phyloP scores from a whole-genome alignment of 2,113 vertebrate genomes.

The Heloderma charlesbogerti region DNA sequence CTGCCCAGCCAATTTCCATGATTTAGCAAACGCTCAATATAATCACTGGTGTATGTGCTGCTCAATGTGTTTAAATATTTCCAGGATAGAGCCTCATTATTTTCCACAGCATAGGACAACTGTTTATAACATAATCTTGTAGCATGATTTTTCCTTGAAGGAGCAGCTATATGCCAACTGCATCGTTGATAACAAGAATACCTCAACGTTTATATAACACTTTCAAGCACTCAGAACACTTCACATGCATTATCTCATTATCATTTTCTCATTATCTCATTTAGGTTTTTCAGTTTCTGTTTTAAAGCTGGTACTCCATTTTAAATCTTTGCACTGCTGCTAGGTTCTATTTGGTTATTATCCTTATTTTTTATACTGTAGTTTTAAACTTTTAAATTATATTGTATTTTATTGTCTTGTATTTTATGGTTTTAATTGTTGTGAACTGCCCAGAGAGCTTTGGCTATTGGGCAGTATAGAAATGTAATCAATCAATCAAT shows the following conservation, averaged over 20 bases:
- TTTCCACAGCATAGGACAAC: not conserved
- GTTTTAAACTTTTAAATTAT: no score
- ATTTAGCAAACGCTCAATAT: not conserved
- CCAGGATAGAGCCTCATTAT: not conserved
- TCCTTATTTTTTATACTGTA: no score
- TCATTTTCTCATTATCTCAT: no score
- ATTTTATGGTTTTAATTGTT: no score
- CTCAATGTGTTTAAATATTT: not conserved
- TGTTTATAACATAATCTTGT: not conserved
- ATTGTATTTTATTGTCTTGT: no score
- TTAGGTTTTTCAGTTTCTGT: no score
- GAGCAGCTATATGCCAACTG: not conserved
- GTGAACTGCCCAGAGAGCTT: no score
- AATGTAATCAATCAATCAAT: no score
- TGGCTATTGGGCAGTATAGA: no score
- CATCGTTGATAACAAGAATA: not conserved
- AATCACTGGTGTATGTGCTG: not conserved
- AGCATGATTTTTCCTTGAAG: not conserved
- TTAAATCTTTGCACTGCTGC: no score
- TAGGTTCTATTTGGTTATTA: no score
- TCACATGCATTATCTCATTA: not conserved
- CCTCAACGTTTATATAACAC: not conserved
- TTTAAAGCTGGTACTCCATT: no score
- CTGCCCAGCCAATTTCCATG: not conserved
- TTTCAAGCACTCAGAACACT: not conserved